Evolutionary conservation across 2,888 invertebrate species (phyloP).

Genomic region (Silvanus unidentatus): DNA sequence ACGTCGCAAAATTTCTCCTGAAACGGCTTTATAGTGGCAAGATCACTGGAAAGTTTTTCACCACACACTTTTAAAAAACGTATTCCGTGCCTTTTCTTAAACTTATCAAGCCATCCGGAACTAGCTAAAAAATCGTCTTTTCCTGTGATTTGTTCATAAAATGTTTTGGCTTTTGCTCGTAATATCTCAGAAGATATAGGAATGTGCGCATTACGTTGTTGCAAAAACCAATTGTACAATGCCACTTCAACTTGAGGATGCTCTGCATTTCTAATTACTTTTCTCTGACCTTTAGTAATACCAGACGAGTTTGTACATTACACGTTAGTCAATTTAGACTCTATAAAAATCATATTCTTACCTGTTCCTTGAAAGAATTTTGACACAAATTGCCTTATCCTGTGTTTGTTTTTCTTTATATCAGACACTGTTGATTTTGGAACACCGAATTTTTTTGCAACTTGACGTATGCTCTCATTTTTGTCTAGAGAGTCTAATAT

Average conservation of each 20-base stretch:
- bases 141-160: slow-evolving; percentile 10
- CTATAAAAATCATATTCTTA: too few relatives aligned
- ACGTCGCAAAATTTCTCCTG: slow-evolving; percentile 24
- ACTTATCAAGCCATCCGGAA: slow-evolving; percentile 15
- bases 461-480: too few relatives aligned
- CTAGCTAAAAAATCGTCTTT: slow-evolving; percentile 17
- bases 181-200: too few relatives aligned
- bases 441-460: slow-evolving; percentile 11
- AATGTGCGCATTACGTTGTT: too few relatives aligned
- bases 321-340: too few relatives aligned
- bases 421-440: slow-evolving; percentile 13
- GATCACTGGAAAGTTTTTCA: slow-evolving; percentile 8
- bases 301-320: too few relatives aligned
- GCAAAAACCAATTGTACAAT: slow-evolving; percentile 18
- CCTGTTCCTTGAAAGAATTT: too few relatives aligned
- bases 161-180: slow-evolving; percentile 7
- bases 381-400: slow-evolving; percentile 8
- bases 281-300: slow-evolving; percentile 12
- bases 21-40: slow-evolving; percentile 13
- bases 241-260: slow-evolving; percentile 17
- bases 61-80: slow-evolving; percentile 15
- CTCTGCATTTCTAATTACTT: slow-evolving; percentile 11
- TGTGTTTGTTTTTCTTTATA: slow-evolving; percentile 9
- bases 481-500: too few relatives aligned
- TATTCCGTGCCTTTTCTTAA: slow-evolving; percentile 19